These are phyloP conservation scores for Heliconius congener DNA, from an alignment of 1,140 invertebrate species.

Conservation along the genomic window DNA sequence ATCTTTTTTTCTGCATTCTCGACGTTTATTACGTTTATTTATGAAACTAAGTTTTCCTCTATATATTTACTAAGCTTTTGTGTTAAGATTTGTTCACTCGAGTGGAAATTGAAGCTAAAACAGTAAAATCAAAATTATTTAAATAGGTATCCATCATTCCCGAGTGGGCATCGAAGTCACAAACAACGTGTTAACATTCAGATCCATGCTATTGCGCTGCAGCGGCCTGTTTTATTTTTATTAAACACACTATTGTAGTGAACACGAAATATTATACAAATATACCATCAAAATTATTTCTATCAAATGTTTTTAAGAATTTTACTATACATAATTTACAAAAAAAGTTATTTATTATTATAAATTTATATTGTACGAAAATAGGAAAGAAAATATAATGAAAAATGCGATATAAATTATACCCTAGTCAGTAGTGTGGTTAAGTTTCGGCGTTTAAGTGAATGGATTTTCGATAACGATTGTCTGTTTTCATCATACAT, in stretches of 20 bases:
- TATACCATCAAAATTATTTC: not conserved
- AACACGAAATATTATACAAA: no score
- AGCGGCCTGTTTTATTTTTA: no score
- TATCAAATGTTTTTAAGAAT: not conserved
- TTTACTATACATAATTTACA: no score
- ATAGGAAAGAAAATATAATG: not conserved
- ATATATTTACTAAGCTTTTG: not conserved
- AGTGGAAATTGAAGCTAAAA: no score
- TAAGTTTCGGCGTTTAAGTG: not conserved
- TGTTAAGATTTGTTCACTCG: not conserved
- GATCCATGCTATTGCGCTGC: no score
- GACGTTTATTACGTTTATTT: slow-evolving; percentile 8
- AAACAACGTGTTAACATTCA: no score
- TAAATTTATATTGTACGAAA: not conserved
- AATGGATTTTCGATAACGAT: not conserved
- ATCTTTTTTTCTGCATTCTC: slow-evolving; percentile 22
- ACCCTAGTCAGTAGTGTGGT: not conserved
- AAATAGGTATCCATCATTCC: no score
- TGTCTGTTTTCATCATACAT: no score
- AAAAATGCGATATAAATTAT: not conserved
- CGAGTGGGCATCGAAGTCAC: no score
- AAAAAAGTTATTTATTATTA: not conserved
- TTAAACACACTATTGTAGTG: no score
- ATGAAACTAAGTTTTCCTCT: slow-evolving; percentile 12
- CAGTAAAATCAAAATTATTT: no score